phyloP scores from a whole-genome alignment of 2,888 invertebrate genomes.

The Arrhopalites spinosus region DNA sequence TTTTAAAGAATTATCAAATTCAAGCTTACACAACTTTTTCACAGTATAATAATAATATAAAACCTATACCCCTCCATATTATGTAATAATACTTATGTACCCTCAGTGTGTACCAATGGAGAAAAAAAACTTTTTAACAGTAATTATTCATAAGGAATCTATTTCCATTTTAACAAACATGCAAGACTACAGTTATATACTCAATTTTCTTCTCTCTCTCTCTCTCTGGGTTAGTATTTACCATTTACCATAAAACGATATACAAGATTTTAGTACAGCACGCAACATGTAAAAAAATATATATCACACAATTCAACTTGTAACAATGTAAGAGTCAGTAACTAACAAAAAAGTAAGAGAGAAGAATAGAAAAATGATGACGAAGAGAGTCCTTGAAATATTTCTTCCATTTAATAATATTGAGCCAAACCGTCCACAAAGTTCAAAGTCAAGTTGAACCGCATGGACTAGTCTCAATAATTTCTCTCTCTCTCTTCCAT shows the following conservation, averaged over 20 bases:
- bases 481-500: too few species aligned
- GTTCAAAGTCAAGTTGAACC: too few species aligned
- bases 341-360: too few species aligned
- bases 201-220: constrained; percentile 13
- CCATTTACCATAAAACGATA: neutral
- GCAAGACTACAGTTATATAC: constrained; percentile 6
- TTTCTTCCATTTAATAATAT: too few species aligned
- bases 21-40: constrained; percentile 2
- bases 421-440: too few species aligned
- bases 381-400: too few species aligned
- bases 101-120: neutral
- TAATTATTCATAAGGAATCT: constrained; percentile 3
- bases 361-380: too few species aligned
- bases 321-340: too few species aligned
- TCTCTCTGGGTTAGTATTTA: too few species aligned
- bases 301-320: too few species aligned
- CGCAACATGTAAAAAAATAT: too few species aligned
- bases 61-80: neutral
- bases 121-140: neutral
- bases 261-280: neutral
- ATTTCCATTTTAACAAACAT: constrained; percentile 12
- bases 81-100: neutral
- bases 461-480: too few species aligned
- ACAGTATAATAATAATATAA: neutral
- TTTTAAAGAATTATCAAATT: neutral